These are phyloP conservation scores for Acronicta psi DNA, from an alignment of 2,888 invertebrate species.

Conservation along the genomic window DNA sequence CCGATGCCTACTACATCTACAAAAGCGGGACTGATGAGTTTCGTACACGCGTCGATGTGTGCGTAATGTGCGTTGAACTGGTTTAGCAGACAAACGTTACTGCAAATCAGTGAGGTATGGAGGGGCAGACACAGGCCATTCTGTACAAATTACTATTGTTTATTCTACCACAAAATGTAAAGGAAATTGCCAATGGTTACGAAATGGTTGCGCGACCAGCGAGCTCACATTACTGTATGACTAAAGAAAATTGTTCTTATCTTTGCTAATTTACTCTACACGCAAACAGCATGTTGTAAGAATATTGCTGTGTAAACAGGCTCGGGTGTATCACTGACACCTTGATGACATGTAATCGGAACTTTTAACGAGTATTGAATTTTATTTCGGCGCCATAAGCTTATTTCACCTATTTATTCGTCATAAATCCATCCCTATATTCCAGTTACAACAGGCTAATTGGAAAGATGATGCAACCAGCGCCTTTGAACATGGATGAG, in stretches of 20 bases:
- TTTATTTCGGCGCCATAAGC: background rate
- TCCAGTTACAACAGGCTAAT: too few species aligned
- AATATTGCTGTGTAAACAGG: constrained; percentile 4
- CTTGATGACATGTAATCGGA: constrained; percentile 8
- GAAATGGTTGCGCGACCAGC: constrained; percentile 28
- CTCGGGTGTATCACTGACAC: constrained; percentile 16
- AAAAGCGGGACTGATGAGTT: too few species aligned
- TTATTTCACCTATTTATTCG: background rate
- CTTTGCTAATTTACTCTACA: constrained; percentile 4
- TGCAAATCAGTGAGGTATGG: too few species aligned
- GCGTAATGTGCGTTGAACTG: too few species aligned
- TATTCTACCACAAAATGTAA: background rate
- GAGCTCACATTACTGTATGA: constrained; percentile 4
- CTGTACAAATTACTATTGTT: too few species aligned
- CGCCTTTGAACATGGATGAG: too few species aligned
- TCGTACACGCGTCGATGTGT: too few species aligned
- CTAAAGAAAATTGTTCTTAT: constrained; percentile 6
- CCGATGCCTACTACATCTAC: too few species aligned
- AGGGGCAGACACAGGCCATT: too few species aligned
- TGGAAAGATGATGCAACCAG: too few species aligned
- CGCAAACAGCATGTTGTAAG: constrained; percentile 1
- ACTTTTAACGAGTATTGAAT: background rate
- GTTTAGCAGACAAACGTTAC: too few species aligned
- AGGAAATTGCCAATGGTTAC: constrained; percentile 3
- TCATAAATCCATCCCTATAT: too few species aligned